Conservation (phyloP, 2,888 invertebrate species). For the Drosophila suboccidentalis region DNA sequence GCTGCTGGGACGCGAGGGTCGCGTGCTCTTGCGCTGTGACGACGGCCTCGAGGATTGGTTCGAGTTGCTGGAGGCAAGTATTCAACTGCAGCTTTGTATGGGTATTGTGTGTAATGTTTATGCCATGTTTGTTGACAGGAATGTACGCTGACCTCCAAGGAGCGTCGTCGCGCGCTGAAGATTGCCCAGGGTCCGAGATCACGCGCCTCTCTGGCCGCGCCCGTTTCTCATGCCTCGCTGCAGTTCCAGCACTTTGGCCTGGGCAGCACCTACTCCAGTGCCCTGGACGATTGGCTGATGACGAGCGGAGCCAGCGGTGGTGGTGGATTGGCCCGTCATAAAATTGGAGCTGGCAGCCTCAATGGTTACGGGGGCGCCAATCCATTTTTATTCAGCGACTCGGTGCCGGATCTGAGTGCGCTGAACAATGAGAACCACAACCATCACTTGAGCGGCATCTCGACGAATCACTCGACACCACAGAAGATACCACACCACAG, state of each 20-base stretch:
- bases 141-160: conserved; percentile 89
- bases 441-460: conserved; percentile 81
- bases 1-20: conserved; percentile 86
- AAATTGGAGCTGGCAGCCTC: conserved; percentile 84
- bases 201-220: conserved; percentile 85
- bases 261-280: conserved; percentile 86
- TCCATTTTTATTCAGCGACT: conserved; percentile 85
- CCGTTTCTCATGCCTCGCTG: conserved; percentile 84
- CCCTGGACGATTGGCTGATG: conserved; percentile 87
- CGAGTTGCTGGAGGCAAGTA: conserved; percentile 87
- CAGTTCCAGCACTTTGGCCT: conserved; percentile 84
- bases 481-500: conserved; percentile 84
- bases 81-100: neutral
- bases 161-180: conserved; percentile 87
- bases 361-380: conserved; percentile 84
- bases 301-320: conserved; percentile 84
- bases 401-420: conserved; percentile 85
- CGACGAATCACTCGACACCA: conserved; percentile 85
- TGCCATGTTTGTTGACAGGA: conserved; percentile 84
- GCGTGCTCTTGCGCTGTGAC: conserved; percentile 84
- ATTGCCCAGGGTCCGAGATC: conserved; percentile 85
- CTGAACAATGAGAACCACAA: conserved; percentile 85
- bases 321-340: conserved; percentile 86
- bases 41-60: conserved; percentile 89
- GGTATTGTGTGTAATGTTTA: neutral